A percentile compares a stretch with the other conserved stretches of the same genome.
Evolutionary conservation across 2,888 invertebrate genomes (phyloP).

Genomic region (Taenaris catops): DNA sequence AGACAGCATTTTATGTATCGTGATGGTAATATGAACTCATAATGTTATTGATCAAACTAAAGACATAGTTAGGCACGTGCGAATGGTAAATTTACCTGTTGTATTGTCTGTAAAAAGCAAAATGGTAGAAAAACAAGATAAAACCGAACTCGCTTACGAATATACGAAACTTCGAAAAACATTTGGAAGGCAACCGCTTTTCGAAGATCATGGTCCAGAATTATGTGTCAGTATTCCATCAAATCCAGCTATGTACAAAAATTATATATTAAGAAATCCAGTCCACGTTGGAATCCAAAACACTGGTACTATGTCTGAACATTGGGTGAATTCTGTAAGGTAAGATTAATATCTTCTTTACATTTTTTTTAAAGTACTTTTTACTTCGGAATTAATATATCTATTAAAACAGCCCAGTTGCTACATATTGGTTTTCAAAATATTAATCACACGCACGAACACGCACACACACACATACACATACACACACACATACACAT

Average conservation of each 20-base stretch:
- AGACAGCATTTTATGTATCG: too few relatives aligned
- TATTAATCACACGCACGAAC: too few relatives aligned
- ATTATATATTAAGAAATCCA: conserved; percentile 81
- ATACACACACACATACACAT: too few relatives aligned
- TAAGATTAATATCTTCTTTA: too few relatives aligned
- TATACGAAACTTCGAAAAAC: conserved; percentile 85
- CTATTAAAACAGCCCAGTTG: too few relatives aligned
- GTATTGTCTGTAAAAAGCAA: background rate
- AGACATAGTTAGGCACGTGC: background rate
- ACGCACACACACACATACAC: too few relatives aligned
- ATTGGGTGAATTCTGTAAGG: conserved; percentile 82
- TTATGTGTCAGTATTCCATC: conserved; percentile 82
- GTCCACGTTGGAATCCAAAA: conserved; percentile 82
- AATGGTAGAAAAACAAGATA: conserved; percentile 59
- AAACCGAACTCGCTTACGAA: conserved; percentile 57
- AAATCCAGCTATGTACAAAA: conserved; percentile 75
- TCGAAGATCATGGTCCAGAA: conserved; percentile 84
- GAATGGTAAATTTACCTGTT: background rate
- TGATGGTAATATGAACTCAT: too few relatives aligned
- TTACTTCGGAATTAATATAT: too few relatives aligned
- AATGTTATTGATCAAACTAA: background rate
- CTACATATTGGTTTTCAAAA: too few relatives aligned
- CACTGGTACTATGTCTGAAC: conserved; percentile 79
- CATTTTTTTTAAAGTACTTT: too few relatives aligned
- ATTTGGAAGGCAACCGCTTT: conserved; percentile 85